phyloP scores from a whole-genome alignment of 2,888 invertebrate species.

The Elmis aenea region DNA sequence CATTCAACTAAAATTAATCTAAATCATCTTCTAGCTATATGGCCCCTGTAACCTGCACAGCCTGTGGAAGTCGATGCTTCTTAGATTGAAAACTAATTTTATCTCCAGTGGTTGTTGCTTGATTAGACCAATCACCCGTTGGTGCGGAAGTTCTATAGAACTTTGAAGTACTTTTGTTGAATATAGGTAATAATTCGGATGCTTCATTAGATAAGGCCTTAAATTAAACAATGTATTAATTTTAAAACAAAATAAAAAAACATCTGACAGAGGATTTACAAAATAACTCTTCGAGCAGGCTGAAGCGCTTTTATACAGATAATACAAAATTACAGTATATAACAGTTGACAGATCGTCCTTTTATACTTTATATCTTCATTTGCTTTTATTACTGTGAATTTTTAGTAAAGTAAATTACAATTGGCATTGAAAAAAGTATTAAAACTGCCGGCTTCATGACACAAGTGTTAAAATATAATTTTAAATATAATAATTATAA shows the following conservation, averaged over 20 bases:
- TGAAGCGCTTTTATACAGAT: too few species aligned
- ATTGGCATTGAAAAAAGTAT: too few species aligned
- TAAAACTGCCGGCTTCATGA: too few species aligned
- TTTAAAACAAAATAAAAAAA: conserved; percentile 4
- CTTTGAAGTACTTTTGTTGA: conserved; percentile 91
- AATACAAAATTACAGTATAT: too few species aligned
- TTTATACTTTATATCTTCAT: too few species aligned
- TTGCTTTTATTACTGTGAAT: too few species aligned
- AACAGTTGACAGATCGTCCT: too few species aligned
- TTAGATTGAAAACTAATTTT: conserved; percentile 40
- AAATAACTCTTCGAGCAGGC: too few species aligned
- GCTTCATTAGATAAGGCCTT: conserved; percentile 95
- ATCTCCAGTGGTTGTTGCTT: conserved; percentile 46
- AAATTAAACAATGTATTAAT: conserved; percentile 13
- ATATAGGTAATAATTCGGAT: conserved; percentile 93
- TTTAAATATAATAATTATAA: too few species aligned
- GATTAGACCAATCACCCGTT: conserved; percentile 86
- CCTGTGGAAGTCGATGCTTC: conserved; percentile 45
- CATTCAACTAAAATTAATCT: conserved; percentile 1
- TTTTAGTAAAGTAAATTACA: too few species aligned
- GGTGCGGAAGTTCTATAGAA: conserved; percentile 80
- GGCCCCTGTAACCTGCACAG: conserved; percentile 35
- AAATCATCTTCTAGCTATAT: conserved; percentile 24
- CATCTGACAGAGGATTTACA: too few species aligned
- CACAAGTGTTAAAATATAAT: too few species aligned